Percentiles rank a stretch among this genome's conserved stretches.
Evolutionary conservation across 2,888 invertebrate species (phyloP).

Genomic region (Brachycybe producta): DNA sequence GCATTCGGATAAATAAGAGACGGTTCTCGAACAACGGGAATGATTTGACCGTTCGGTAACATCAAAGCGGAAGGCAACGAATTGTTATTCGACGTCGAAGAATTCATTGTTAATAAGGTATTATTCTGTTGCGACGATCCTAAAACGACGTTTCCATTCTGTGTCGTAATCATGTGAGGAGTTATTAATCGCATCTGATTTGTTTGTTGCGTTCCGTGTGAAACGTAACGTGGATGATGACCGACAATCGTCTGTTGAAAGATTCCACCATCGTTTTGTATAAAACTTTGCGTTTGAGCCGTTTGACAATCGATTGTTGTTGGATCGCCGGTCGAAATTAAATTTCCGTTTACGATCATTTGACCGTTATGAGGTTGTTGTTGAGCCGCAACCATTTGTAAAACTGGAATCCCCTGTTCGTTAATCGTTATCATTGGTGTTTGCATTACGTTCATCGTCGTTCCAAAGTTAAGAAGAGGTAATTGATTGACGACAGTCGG

Average conservation of each 20-base stretch:
- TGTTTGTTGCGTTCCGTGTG: not conserved
- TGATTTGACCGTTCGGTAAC: slow-evolving; percentile 35
- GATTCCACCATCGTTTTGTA: slow-evolving; percentile 1
- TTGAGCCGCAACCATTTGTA: slow-evolving; percentile 15
- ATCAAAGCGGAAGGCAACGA: slow-evolving; percentile 33
- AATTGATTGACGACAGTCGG: slow-evolving; percentile 12
- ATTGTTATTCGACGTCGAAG: not conserved
- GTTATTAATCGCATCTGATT: slow-evolving; percentile 10
- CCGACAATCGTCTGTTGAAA: slow-evolving; percentile 12
- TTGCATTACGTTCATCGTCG: slow-evolving; percentile 16
- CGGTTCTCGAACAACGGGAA: slow-evolving; percentile 35
- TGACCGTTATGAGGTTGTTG: slow-evolving; percentile 14
- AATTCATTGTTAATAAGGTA: slow-evolving; percentile 9
- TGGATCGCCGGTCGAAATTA: slow-evolving; percentile 9
- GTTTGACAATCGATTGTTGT: not conserved
- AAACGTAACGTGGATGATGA: not conserved
- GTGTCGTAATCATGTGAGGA: slow-evolving; percentile 10
- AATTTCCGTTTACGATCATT: slow-evolving; percentile 13
- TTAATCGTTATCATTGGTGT: slow-evolving; percentile 20
- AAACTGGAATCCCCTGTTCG: slow-evolving; percentile 19
- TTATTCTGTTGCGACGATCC: slow-evolving; percentile 5
- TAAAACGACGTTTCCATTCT: slow-evolving; percentile 3
- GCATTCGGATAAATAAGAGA: slow-evolving; percentile 25
- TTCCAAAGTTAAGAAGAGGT: slow-evolving; percentile 16
- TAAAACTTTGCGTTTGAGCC: slow-evolving; percentile 2